Conservation (phyloP, 2,797 vertebrate species). For the Chiloscyllium punctatum region DNA sequence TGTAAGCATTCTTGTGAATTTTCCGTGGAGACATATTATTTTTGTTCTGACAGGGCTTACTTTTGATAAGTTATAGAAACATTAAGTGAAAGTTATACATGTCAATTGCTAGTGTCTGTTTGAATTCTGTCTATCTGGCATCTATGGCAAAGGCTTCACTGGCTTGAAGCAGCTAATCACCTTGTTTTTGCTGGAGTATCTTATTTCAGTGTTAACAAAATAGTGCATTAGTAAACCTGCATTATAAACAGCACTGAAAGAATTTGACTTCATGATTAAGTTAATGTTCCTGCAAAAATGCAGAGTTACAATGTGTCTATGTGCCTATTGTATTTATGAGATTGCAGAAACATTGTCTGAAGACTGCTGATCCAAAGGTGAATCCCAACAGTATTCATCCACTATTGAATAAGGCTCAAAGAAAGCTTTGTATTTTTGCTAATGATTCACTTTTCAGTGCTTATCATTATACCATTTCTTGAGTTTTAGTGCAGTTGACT, state of each 20-base stretch:
- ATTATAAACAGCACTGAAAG: not conserved
- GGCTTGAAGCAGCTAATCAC: not conserved
- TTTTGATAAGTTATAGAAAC: not conserved
- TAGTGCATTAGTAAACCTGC: not conserved
- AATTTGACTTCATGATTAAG: not conserved
- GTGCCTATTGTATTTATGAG: not conserved
- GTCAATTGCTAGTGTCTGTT: not conserved
- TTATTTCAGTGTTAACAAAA: not conserved
- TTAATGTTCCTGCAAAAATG: not conserved
- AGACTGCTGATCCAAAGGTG: not conserved
- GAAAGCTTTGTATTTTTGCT: not conserved
- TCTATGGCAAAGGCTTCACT: not conserved
- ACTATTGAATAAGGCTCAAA: not conserved
- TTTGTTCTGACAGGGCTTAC: not conserved
- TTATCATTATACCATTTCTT: not conserved
- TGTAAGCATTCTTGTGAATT: not conserved
- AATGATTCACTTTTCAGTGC: not conserved
- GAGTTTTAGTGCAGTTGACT: not conserved
- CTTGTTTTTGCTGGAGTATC: not conserved
- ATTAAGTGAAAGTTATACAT: not conserved
- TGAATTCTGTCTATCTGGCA: not conserved
- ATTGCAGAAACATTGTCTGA: not conserved
- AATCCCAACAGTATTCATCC: not conserved
- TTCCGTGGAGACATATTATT: not conserved
- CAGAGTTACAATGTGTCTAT: not conserved